Evolutionary conservation across 2,888 invertebrate genomes (phyloP).

Genomic region (Caenorhabditis sp.): DNA sequence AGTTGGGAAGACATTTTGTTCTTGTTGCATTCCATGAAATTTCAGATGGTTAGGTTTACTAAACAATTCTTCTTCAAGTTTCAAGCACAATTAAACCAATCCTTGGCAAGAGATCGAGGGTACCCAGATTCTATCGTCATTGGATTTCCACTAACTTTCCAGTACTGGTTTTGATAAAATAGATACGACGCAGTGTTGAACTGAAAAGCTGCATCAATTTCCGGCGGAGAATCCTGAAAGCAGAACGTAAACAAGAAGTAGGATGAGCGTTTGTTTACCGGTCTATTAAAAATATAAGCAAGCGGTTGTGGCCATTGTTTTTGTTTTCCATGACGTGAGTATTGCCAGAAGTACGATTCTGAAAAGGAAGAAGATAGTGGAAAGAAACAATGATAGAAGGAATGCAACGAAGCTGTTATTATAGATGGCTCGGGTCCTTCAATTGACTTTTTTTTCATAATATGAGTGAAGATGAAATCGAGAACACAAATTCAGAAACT

Average conservation of each 20-base stretch:
- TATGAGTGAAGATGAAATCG: no score
- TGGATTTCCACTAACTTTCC: conserved; percentile 54
- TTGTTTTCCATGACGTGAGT: conserved; percentile 70
- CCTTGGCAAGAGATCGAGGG: conserved; percentile 50
- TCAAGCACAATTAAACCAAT: conserved; percentile 60
- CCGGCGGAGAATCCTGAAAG: conserved; percentile 43
- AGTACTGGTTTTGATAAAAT: conserved; percentile 61
- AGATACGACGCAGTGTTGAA: conserved; percentile 41
- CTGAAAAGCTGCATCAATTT: conserved; percentile 64
- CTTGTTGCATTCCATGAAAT: neutral
- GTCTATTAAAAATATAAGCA: conserved; percentile 28
- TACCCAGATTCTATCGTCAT: conserved; percentile 40
- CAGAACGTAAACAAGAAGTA: no score
- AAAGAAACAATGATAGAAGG: neutral
- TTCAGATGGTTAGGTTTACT: neutral
- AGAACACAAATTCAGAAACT: neutral
- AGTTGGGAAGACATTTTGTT: conserved; percentile 52
- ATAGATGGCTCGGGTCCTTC: no score
- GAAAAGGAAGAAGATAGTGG: conserved; percentile 4
- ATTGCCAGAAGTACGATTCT: conserved; percentile 71
- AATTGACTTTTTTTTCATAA: no score
- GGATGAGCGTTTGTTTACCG: neutral
- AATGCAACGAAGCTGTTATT: no score
- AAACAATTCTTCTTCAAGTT: neutral
- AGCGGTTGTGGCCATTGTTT: conserved; percentile 37